These are phyloP conservation scores for Thinocorus orbignyianus DNA, from an alignment of 2,113 vertebrate genomes.

Conservation along the genomic window DNA sequence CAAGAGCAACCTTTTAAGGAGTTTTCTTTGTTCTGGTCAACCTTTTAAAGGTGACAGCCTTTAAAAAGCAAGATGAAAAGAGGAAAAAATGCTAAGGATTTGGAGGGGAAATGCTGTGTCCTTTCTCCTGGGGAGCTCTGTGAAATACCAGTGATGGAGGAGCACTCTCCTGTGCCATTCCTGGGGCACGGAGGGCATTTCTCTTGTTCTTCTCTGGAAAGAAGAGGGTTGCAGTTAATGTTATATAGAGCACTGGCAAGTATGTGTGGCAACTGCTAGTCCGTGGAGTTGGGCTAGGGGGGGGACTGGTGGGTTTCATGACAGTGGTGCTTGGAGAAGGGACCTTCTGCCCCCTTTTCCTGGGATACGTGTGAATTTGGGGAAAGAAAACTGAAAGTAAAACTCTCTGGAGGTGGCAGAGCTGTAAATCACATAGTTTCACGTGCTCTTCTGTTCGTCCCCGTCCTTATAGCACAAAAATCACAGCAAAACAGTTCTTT, in stretches of 20 bases:
- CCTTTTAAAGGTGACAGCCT: background rate
- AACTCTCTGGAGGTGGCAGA: background rate
- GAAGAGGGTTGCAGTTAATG: background rate
- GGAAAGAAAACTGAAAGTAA: slow-evolving; percentile 1
- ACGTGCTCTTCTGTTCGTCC: background rate
- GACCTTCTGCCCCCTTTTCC: background rate
- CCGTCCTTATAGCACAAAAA: background rate
- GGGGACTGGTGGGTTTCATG: background rate
- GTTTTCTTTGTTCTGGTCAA: background rate
- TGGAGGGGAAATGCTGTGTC: background rate
- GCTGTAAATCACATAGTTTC: background rate
- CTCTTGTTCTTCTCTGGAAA: background rate
- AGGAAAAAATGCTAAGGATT: background rate
- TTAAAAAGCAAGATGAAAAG: background rate
- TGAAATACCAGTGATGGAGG: background rate
- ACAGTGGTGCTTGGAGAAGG: background rate
- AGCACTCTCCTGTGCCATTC: background rate
- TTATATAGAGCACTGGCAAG: background rate
- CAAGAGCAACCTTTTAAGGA: no score
- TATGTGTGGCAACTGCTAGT: background rate
- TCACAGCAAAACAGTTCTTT: background rate
- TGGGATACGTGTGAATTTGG: rapidly evolving
- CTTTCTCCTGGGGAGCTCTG: background rate
- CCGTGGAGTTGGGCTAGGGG: rapidly evolving
- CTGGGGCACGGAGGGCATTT: background rate